Evolutionary conservation across 2,797 vertebrate species (phyloP).

Genomic region (Notamacropus eugenii): DNA sequence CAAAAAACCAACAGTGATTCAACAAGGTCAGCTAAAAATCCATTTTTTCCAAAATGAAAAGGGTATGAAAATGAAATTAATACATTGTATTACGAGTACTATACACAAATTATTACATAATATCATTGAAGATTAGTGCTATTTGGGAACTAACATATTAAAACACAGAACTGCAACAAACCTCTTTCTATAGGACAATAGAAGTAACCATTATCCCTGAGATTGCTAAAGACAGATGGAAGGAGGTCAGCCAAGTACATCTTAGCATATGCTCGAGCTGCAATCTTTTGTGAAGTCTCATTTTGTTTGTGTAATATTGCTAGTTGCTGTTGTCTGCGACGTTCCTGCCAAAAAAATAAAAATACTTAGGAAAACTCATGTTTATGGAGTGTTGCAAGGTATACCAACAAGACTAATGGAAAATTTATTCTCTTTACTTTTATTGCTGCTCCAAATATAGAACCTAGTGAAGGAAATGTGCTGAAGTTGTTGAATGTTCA

Average conservation of each 20-base stretch:
- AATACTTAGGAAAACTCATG: rapidly evolving
- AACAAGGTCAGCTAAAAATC: neutral
- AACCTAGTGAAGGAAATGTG: neutral
- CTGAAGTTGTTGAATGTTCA: neutral
- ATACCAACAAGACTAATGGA: neutral
- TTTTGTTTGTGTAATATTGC: conserved; percentile 86
- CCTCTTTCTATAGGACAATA: conserved; percentile 93
- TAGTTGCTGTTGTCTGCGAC: conserved; percentile 89
- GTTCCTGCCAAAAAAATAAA: conserved; percentile 84
- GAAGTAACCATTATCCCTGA: conserved; percentile 91
- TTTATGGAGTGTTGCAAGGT: neutral
- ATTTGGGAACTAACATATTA: neutral
- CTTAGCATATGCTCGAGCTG: conserved; percentile 89
- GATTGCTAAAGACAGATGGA: conserved; percentile 88
- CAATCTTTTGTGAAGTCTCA: conserved; percentile 91
- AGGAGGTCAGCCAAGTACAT: conserved; percentile 91
- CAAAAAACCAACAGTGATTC: neutral
- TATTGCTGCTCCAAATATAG: rapidly evolving
- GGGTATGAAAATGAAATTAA: neutral
- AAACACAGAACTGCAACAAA: conserved; percentile 70
- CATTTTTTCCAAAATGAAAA: conserved; percentile 10
- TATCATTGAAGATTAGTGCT: neutral
- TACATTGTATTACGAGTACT: neutral
- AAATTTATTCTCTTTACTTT: neutral
- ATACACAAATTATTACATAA: neutral